phyloP scores from a whole-genome alignment of 2,797 vertebrate genomes.

The Paedocypris micromegethes region DNA sequence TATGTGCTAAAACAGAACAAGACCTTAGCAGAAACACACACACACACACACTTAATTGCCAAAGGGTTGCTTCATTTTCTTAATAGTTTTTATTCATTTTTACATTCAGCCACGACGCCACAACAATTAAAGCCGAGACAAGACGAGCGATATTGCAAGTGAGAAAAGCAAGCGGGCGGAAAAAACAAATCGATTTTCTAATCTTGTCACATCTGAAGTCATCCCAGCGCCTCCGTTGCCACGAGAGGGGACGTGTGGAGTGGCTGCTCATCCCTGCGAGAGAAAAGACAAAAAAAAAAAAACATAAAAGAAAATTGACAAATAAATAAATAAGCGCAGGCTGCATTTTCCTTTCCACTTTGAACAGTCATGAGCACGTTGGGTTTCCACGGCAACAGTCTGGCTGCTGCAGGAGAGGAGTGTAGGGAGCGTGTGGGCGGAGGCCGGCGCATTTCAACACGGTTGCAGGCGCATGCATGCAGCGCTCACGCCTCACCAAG shows the following conservation, averaged over 20 bases:
- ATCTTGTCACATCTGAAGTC: constrained; percentile 11
- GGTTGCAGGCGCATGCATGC: constrained; percentile 2
- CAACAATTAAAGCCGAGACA: not conserved
- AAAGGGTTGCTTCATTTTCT: not conserved
- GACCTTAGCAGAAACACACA: too few relatives aligned
- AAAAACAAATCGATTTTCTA: not conserved
- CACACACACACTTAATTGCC: too few relatives aligned
- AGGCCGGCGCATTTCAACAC: constrained; percentile 23
- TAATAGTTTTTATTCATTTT: not conserved
- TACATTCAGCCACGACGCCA: not conserved
- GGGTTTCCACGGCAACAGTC: constrained; percentile 78
- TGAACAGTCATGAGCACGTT: constrained; percentile 60
- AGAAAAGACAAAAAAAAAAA: constrained; percentile 4
- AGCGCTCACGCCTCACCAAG: not conserved
- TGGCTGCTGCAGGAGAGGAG: constrained; percentile 67
- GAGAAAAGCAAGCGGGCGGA: not conserved
- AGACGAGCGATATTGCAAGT: not conserved
- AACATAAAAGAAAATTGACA: constrained; percentile 41
- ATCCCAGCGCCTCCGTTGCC: constrained; percentile 2
- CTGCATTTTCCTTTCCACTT: constrained; percentile 56
- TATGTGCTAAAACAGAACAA: too few relatives aligned
- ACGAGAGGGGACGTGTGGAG: constrained; percentile 14
- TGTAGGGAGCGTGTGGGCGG: constrained; percentile 65
- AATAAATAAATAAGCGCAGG: constrained; percentile 51
- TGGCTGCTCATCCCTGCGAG: not conserved